Base-by-base conservation (phyloP, 2,113 vertebrate genomes). In the Synchiropus splendidus region DNA sequence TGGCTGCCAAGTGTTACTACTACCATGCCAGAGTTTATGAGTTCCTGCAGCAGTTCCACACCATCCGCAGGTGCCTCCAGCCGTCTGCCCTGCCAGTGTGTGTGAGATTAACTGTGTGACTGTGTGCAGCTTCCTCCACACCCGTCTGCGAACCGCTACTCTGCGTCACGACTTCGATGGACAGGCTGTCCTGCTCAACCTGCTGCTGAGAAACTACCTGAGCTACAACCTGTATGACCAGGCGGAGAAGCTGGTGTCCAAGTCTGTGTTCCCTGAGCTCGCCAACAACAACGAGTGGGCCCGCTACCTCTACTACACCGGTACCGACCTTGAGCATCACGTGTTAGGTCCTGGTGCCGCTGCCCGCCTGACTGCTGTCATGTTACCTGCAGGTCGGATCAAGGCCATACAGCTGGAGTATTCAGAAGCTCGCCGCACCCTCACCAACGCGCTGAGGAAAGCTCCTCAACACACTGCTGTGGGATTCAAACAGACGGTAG, bases 261-360 rank as follows among this genome's bases (percentile, higher is more conserved):
- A 99, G 36, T 96, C 94, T 0, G 87, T 97, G 54, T 98, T 99
- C 46, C 95, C 94, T 0, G 95, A 99, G 64, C 94, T 92, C 41
- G 92, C 93, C 73, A 98, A 92, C 82, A 99, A 99, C 86, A 98
- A 97, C 1, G 95, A 99, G 82, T 99, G 95, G 95, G 95, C 95
- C 34, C 74, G 92, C n/a, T 94, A 98, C 74, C 90, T 98, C 42
- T 98, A 98, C 70, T 98, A 98, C 77, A 98, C 95, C 58, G 94
- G 94, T 94, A 12, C 54, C 59, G 5, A 2, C 10, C 9, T 2
- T 15, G 4, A 16, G 10, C 5, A 6, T 39, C 11, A 10, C 10
- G 1, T 40, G 6, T 40, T 5, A 6, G 9, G 12, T 9, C n/a
- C 27, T 2, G 3, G 12, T 6, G 36, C 5, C 15, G 1, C 10